A percentile compares a stretch with the other conserved stretches of the same genome.
phyloP scores from a whole-genome alignment of 2,888 invertebrate species.

The Spicauda simplicius region DNA sequence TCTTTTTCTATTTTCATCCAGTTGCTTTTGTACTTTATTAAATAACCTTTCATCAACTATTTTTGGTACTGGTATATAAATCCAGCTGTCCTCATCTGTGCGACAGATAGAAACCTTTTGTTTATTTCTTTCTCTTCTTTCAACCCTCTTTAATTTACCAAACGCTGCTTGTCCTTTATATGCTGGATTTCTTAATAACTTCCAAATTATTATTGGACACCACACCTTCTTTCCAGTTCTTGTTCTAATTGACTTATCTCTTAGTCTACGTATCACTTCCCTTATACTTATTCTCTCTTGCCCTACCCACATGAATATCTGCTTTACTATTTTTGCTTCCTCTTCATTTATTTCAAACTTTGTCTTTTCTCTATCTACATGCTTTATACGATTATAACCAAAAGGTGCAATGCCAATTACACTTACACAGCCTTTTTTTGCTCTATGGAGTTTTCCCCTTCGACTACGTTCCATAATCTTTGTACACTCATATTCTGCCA shows the following conservation, averaged over 20 bases:
- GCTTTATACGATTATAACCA: conserved; percentile 10
- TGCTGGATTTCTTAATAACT: too few relatives aligned
- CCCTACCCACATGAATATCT: too few relatives aligned
- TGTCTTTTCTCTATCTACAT: conserved; percentile 1
- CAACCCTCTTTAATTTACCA: too few relatives aligned
- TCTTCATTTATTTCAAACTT: conserved; percentile 2
- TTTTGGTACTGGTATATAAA: conserved; percentile 10
- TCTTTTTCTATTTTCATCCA: conserved; percentile 13
- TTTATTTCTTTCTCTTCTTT: too few relatives aligned
- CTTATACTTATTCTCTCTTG: too few relatives aligned
- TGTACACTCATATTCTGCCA: conserved; percentile 14
- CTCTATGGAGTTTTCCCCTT: neutral
- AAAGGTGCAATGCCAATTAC: conserved; percentile 14
- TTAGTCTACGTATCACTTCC: too few relatives aligned
- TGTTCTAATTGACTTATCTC: too few relatives aligned
- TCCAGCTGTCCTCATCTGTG: conserved; percentile 3
- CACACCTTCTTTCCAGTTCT: too few relatives aligned
- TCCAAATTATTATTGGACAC: too few relatives aligned
- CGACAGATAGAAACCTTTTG: neutral
- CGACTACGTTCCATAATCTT: conserved; percentile 18
- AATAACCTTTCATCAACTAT: conserved; percentile 8
- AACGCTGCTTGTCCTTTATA: too few relatives aligned
- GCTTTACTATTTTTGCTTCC: neutral
- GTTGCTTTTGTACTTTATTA: conserved; percentile 8
- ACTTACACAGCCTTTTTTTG: conserved; percentile 5